phyloP scores from a whole-genome alignment of 2,113 vertebrate species.

The Spermophilus dauricus region DNA sequence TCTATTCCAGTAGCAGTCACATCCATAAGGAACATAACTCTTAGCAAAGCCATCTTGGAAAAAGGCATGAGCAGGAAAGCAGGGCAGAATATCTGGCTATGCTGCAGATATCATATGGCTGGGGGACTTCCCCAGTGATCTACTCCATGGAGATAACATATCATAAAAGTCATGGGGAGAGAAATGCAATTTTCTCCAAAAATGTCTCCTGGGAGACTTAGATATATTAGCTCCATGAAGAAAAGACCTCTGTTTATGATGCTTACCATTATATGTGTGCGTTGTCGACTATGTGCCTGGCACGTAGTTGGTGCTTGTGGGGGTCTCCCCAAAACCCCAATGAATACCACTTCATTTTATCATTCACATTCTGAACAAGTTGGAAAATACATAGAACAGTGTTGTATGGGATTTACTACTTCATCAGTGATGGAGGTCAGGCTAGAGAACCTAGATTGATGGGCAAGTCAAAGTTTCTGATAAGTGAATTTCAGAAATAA shows the following conservation, averaged over 20 bases:
- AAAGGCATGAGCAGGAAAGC: background rate
- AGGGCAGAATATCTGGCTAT: background rate
- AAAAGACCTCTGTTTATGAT: background rate
- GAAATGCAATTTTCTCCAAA: background rate
- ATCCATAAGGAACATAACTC: background rate
- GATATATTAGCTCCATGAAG: background rate
- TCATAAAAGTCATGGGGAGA: background rate
- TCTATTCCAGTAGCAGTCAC: background rate
- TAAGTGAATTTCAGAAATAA: slow-evolving; percentile 38
- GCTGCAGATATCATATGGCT: background rate
- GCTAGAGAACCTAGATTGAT: background rate
- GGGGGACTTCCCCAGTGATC: background rate
- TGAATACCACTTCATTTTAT: background rate
- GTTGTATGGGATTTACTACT: background rate
- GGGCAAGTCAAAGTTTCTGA: background rate
- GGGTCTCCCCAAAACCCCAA: background rate
- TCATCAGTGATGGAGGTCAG: background rate
- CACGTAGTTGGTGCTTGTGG: background rate
- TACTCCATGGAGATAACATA: background rate
- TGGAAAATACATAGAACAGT: background rate
- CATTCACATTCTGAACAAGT: background rate
- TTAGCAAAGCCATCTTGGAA: background rate
- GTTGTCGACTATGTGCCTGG: background rate
- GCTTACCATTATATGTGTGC: background rate
- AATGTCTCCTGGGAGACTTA: background rate